These are phyloP conservation scores for Gryllus longicercus DNA, from an alignment of 2,888 invertebrate genomes.

Conservation along the genomic window DNA sequence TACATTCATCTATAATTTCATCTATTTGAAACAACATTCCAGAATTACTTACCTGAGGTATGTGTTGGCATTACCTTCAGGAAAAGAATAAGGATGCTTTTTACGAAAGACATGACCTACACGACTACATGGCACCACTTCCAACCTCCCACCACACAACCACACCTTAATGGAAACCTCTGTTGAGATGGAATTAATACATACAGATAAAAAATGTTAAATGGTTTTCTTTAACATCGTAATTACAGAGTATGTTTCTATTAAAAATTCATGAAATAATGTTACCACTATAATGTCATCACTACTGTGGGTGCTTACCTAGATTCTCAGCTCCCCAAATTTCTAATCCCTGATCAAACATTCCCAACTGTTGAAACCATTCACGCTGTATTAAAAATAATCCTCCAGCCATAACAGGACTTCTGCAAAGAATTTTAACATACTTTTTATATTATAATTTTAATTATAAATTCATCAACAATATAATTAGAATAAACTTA, in stretches of 20 bases:
- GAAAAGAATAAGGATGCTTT: slow-evolving; percentile 44
- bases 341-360: slow-evolving; percentile 47
- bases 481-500: slow-evolving; percentile 32
- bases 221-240: no score
- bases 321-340: slow-evolving; percentile 49
- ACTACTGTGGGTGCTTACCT: slow-evolving; percentile 34
- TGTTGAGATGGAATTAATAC: slow-evolving; percentile 27
- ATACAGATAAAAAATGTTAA: no score
- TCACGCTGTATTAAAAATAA: slow-evolving; percentile 48
- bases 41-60: slow-evolving; percentile 45
- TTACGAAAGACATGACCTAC: slow-evolving; percentile 48
- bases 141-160: slow-evolving; percentile 50
- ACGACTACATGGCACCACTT: slow-evolving; percentile 49
- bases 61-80: slow-evolving; percentile 42
- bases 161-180: slow-evolving; percentile 44
- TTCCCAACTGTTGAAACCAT: slow-evolving; percentile 47
- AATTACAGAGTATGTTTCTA: no score
- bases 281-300: no score
- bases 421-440: slow-evolving; percentile 37
- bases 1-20: not conserved
- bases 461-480: not conserved
- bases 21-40: no score
- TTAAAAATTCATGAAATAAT: no score
- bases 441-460: no score
- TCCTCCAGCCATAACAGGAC: slow-evolving; percentile 46